Evolutionary conservation across 2,888 invertebrate genomes (phyloP), one percentile per base, ranked within the genome.

Genomic region (Ligdia adustata): DNA sequence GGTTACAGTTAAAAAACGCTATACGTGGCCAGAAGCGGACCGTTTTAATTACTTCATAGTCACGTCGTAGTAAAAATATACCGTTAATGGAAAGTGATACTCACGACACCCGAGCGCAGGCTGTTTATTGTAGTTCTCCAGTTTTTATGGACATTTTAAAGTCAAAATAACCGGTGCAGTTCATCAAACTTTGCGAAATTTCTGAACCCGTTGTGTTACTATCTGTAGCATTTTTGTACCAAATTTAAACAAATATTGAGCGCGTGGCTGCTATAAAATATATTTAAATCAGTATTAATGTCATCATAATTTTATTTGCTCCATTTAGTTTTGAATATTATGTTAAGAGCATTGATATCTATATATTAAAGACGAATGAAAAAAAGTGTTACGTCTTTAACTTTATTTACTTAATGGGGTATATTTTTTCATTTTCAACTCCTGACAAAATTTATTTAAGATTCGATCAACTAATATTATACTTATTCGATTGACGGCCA

Each of bases 41-140:
- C 88, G 88, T 88, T 89, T 88, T 88, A 88, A 89, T 89, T 85
- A 82, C 83, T 81, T 82, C 76, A 80, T 78, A 79, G 84, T 79
- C 79, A 77, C 76, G 79, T 71, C 72, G 78, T 79, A 80, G 82
- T 81, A 79, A 80, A 68, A 74, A 66, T 75, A 61, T 79, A 85
- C 88, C 82, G 89, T 82, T 89, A 77, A 72, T 68, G 71, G 82
- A 86, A 85, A 86, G 85, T 83, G 82, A 87, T 81, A 76, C 18
- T 37, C 37, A 37, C 79, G 74, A 74, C 68, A 72, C 69, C 72
- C 69, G 70, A 72, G 71, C 61, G 60, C 46, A n/a, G 44, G 62
- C 52, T 66, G 58, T 63, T 64, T 67, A 65, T 66, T 67, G 60
- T 53, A 55, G 27, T 40, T 60, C 52, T 47, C 47, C 45, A 44